Base-by-base conservation (phyloP, 1,140 invertebrate genomes). In the Oscheius sp. region DNA sequence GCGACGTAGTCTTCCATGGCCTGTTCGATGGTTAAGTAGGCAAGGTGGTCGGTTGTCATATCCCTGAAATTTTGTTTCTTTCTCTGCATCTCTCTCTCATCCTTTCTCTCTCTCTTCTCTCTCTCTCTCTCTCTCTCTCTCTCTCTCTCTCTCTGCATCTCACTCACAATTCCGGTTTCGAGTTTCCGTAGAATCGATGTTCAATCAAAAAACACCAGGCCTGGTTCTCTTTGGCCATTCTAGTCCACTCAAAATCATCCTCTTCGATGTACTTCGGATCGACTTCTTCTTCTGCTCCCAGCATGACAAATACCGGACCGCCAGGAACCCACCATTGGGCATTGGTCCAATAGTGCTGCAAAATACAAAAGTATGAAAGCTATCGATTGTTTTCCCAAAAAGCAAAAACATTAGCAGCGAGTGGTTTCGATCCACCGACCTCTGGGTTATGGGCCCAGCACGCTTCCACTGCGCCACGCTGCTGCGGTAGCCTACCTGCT, bases 381-480 rank as follows among this genome's bases (percentile, higher is more conserved):
- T n/a, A n/a, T n/a, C n/a, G n/a, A n/a, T n/a, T n/a, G n/a, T n/a
- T n/a, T n/a, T n/a, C n/a, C n/a, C n/a, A n/a, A n/a, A n/a, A n/a
- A n/a, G n/a, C n/a, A n/a, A n/a, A n/a, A n/a, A n/a, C n/a, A n/a
- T n/a, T 92, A 92, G 91, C 91, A 93, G 91, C 91, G 90, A 90
- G 90, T 92, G 90, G 91, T 92, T 93, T 93, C 91, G 91, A 93
- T 93, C 91, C 90, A 91, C 91, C 90, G 91, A 93, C 91, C 91
- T 93, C 91, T 93, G 91, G 91, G 92, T 93, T 93, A 93, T 93
- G 92, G 91, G 92, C 92, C 92, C 92, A 94, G 91, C 91, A 92
- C 92, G 91, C 91, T 93, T 92, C 92, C 91, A 91, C 91, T 93
- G 91, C 91, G 91, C 92, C 92, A 93, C 92, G 92, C 92, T 94